Base-by-base conservation (phyloP, 1,140 invertebrate species). In the Drosophila ohnishii region DNA sequence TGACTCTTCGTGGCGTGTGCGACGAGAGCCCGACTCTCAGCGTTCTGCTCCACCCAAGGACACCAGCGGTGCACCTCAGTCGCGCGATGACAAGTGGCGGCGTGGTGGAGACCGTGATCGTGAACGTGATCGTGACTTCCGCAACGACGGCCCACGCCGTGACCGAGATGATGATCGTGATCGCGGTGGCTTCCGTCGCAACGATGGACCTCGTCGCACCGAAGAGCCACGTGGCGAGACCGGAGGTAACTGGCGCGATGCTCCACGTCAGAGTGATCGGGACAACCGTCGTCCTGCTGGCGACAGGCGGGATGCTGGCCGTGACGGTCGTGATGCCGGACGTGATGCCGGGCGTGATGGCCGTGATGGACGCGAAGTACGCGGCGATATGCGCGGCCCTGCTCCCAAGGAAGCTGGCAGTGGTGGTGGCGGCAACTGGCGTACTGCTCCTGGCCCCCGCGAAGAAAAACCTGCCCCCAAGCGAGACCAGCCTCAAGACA, bases 141-240 rank as follows among this genome's bases (percentile, higher is more conserved):
- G 75, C 39, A 73, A 75, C 11, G 92, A 93, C 45, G 81, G 75
- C 56, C 53, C 91, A 25, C 92, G 92, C 11, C 80, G 73, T 2
- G 78, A 78, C 59, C 77, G 91, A 28, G 91, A 92, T 10, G 74
- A 91, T 34, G 80, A 86, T 37, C 80, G 80, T 28, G 91, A 90
- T 14, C 82, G 78, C 30, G 75, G 84, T 8, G 78, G 77, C 1
- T 79, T 87, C 66, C 81, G 87, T 39, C 86, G 75, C 22, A 92
- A 92, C 32, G 86, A 92, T 48, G 71, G 79, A 48, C 88, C 75
- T 66, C 84, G 89, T 11, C 82, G 91, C 19, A 89, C 86, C 53
- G 92, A 80, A 40, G 86, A 91, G 37, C 86, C 91, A 10, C 93
- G 92, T 69, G 83, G 92, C 48, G 91, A 91, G 9, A 90, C 91